Percentiles rank a stretch among this genome's conserved stretches.
Evolutionary conservation across 2,113 vertebrate genomes (phyloP).

Genomic region (Gavia stellata): DNA sequence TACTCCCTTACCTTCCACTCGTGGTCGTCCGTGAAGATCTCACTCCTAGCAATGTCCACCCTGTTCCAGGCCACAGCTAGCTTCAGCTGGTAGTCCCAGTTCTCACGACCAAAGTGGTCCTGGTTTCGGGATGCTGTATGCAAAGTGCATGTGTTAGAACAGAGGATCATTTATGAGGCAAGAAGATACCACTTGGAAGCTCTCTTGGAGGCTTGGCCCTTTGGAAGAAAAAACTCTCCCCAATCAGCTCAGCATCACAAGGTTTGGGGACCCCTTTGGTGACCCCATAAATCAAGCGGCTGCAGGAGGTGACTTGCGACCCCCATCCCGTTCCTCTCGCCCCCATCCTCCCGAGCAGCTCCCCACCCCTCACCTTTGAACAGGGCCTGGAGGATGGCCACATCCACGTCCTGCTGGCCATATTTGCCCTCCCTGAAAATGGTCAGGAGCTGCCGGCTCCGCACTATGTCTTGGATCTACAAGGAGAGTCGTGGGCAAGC

Average conservation of each 20-base stretch:
- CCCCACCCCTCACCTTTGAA: slow-evolving; percentile 82
- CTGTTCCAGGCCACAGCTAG: slow-evolving; percentile 94
- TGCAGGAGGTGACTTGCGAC: neutral
- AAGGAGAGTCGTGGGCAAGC: neutral
- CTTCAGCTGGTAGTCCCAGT: slow-evolving; percentile 88
- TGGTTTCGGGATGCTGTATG: slow-evolving; percentile 78
- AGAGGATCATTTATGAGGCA: rapidly evolving
- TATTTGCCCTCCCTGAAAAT: slow-evolving; percentile 85
- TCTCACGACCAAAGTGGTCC: slow-evolving; percentile 73
- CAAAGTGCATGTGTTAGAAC: neutral
- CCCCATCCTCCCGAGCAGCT: neutral
- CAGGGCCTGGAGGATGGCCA: slow-evolving; percentile 92
- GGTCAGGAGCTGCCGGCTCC: slow-evolving; percentile 82
- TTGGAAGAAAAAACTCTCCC: neutral
- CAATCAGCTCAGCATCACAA: neutral
- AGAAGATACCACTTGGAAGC: neutral
- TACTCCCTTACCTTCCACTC: slow-evolving; percentile 83
- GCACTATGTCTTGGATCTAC: slow-evolving; percentile 94
- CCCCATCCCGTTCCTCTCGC: neutral
- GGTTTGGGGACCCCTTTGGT: neutral
- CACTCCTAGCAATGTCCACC: slow-evolving; percentile 89
- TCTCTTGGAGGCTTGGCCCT: neutral
- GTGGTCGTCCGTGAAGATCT: slow-evolving; percentile 90
- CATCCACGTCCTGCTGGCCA: slow-evolving; percentile 83
- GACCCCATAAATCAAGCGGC: neutral